Conservation (phyloP, 2,113 vertebrate genomes). For the Ceyx margarethae region DNA sequence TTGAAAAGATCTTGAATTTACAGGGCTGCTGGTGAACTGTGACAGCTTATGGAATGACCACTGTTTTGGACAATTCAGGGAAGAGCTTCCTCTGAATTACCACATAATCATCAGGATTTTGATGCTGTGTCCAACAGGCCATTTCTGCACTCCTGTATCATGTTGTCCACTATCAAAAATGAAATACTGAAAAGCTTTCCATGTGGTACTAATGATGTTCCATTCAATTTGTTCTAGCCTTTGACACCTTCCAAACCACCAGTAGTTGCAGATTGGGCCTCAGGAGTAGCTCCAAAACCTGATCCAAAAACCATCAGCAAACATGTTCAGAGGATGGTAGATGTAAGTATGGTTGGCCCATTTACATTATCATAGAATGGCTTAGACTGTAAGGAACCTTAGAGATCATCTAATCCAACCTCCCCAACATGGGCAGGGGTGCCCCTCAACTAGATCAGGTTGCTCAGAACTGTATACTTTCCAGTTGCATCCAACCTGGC, state of each 20-base stretch:
- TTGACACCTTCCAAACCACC: conserved; percentile 90
- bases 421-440: too few relatives aligned
- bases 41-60: neutral
- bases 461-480: too few relatives aligned
- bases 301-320: conserved; percentile 95
- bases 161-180: neutral
- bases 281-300: conserved; percentile 90
- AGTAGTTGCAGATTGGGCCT: conserved; percentile 92
- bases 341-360: conserved; percentile 78
- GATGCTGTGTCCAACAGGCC: neutral
- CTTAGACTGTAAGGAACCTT: too few relatives aligned
- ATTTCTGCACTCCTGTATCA: neutral
- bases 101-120: neutral
- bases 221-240: conserved; percentile 76
- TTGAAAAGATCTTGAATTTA: neutral
- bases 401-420: too few relatives aligned
- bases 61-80: neutral
- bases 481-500: too few relatives aligned
- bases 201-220: neutral
- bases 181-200: neutral
- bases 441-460: too few relatives aligned
- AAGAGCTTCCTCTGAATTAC: neutral
- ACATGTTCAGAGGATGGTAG: conserved; percentile 95
- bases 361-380: neutral
- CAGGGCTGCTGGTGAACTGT: neutral